These are phyloP conservation scores for Valencia hispanica DNA, from an alignment of 2,797 vertebrate genomes.

Conservation along the genomic window DNA sequence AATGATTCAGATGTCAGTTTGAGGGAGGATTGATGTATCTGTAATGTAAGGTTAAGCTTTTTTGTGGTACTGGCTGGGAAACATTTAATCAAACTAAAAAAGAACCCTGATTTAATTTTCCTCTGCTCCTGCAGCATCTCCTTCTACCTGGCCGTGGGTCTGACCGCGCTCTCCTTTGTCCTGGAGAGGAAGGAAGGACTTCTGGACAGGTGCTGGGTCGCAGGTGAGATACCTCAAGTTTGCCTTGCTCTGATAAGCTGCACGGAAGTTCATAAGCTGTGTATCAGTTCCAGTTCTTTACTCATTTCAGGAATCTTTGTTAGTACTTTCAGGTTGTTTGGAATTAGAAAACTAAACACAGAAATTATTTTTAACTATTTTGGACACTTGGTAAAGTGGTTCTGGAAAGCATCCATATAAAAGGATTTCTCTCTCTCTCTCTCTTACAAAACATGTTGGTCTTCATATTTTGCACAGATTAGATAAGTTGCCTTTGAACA, in stretches of 20 bases:
- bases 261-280: not conserved
- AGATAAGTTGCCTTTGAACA: not conserved
- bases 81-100: not conserved
- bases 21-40: not conserved
- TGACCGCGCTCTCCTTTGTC: constrained; percentile 85
- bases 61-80: not conserved
- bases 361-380: not conserved
- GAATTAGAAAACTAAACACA: not conserved
- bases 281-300: not conserved
- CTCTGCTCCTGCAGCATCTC: constrained; percentile 73
- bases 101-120: not conserved
- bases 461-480: not conserved
- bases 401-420: not conserved
- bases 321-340: not conserved
- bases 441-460: no score
- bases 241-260: not conserved
- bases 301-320: not conserved
- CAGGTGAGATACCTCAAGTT: constrained; percentile 74
- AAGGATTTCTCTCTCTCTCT: not conserved
- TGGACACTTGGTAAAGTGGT: not conserved
- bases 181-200: constrained; percentile 84
- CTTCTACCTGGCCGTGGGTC: constrained; percentile 84
- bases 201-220: constrained; percentile 83
- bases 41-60: not conserved
- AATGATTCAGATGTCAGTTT: not conserved